Evolutionary conservation across 2,888 invertebrate species (phyloP).

Genomic region (Cryptocephalus moraei): DNA sequence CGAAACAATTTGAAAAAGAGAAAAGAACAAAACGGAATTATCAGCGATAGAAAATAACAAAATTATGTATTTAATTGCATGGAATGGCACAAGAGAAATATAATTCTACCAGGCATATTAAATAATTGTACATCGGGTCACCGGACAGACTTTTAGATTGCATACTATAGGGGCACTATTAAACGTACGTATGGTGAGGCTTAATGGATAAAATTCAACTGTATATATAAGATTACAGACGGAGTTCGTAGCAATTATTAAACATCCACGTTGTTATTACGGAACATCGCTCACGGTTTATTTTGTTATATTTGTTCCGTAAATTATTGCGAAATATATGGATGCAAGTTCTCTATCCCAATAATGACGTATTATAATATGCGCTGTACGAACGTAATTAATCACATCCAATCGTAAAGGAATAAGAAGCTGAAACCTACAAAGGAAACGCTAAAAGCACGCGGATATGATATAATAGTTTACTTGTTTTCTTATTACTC

Average conservation of each 20-base stretch:
- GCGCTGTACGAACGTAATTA: background rate
- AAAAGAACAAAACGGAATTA: conserved; percentile 8
- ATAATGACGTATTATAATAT: conserved; percentile 1
- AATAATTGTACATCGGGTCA: conserved; percentile 22
- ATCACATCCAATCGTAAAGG: background rate
- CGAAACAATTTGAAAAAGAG: conserved; percentile 1
- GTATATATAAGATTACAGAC: conserved; percentile 28
- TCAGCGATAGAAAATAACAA: conserved; percentile 13
- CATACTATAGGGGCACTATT: conserved; percentile 25
- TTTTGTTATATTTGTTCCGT: conserved; percentile 25
- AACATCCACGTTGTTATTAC: conserved; percentile 27
- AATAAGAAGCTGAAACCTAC: too few species aligned
- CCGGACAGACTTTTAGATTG: conserved; percentile 20
- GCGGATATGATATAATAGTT: too few species aligned
- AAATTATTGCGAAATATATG: conserved; percentile 6
- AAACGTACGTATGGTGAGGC: conserved; percentile 24
- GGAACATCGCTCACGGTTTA: conserved; percentile 28
- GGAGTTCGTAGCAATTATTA: conserved; percentile 26
- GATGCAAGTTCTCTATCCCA: conserved; percentile 1
- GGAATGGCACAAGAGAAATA: conserved; percentile 11
- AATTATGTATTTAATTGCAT: conserved; percentile 18
- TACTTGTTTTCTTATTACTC: too few species aligned
- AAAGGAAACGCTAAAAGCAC: too few species aligned
- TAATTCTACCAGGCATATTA: conserved; percentile 19
- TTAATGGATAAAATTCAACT: conserved; percentile 33